Evolutionary conservation across 2,888 invertebrate genomes (phyloP), one percentile per base, ranked within the genome.

Genomic region (Syrista parreyssii): DNA sequence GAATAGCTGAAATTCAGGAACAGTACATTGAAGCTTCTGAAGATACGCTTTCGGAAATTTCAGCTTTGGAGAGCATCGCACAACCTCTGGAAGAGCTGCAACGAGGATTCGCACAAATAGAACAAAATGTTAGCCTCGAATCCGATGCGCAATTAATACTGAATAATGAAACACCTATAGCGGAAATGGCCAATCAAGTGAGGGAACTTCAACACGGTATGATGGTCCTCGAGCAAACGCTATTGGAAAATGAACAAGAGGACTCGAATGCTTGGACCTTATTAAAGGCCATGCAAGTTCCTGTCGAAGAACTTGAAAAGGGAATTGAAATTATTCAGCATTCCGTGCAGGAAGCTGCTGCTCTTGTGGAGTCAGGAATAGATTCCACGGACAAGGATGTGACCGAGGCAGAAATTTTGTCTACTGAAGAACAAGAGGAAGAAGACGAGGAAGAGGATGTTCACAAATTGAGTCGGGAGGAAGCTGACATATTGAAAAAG

Each of bases 21-120:
- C 90, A 88, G 82, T 89, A 89, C 4, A 83, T 90, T 12, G 78
- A 79, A 34, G 82, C 83, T n/a, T 78, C 90, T 30, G 86, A 89
- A 79, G 78, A 81, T 68, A 82, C 83, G 11, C 81, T 90, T 15
- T 79, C 90, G 36, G 91, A 92, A 78, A 75, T 90, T 30, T 87
- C 89, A 71, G 78, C 90, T 69, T 80, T 92, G 36, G 86, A 89
- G 77, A 84, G 82, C 33, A 84, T 90, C 12, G 85, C 88, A 9
- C 84, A 88, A 73, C 85, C 86, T 1, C 78, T 92, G 0, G 84
- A 88, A 76, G 85, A 88, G 55, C 79, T 92, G 4, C 86, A 88
- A 55, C 78, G 75, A 68, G 68, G 69, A 69, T 74, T 74, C 40
- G 77, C 75, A 23, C 77, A 75, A n/a, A 77, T 77, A 33, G 77